Evolutionary conservation across 2,113 vertebrate genomes (phyloP).

Genomic region (Gallinago undulata): DNA sequence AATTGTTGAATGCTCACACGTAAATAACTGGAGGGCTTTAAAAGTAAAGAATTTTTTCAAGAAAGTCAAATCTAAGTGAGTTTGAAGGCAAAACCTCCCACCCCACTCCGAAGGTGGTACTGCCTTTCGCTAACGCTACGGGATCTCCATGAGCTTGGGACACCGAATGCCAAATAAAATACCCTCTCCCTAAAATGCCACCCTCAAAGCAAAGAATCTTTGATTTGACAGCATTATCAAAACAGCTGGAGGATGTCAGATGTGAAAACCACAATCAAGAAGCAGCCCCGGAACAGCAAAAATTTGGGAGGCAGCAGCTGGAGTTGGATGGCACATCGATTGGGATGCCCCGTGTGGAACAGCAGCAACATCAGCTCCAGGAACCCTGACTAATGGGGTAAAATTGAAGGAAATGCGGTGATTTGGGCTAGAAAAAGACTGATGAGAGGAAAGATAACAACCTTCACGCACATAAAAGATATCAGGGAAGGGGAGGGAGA

Average conservation of each 20-base stretch:
- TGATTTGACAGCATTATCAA: background rate
- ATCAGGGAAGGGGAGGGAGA: background rate
- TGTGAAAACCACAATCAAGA: background rate
- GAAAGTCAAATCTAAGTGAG: background rate
- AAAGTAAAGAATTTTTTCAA: background rate
- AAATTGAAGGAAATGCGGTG: background rate
- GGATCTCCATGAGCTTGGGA: background rate
- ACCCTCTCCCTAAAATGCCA: background rate
- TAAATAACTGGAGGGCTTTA: background rate
- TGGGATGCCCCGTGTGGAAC: accelerated
- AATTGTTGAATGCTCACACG: accelerated
- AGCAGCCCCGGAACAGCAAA: background rate
- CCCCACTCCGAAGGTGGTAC: background rate
- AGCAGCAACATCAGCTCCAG: background rate
- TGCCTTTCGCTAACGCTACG: accelerated
- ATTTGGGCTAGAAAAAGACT: background rate
- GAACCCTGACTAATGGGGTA: background rate
- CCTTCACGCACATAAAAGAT: background rate
- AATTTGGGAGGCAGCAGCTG: background rate
- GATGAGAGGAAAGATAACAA: background rate
- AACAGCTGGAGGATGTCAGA: background rate
- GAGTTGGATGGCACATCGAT: accelerated
- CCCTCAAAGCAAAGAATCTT: background rate
- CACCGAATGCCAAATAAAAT: background rate
- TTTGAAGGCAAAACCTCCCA: background rate